Evolutionary conservation across 23 tunicate genomes (phyloP).

Genomic region (Phallusia fumigata): DNA sequence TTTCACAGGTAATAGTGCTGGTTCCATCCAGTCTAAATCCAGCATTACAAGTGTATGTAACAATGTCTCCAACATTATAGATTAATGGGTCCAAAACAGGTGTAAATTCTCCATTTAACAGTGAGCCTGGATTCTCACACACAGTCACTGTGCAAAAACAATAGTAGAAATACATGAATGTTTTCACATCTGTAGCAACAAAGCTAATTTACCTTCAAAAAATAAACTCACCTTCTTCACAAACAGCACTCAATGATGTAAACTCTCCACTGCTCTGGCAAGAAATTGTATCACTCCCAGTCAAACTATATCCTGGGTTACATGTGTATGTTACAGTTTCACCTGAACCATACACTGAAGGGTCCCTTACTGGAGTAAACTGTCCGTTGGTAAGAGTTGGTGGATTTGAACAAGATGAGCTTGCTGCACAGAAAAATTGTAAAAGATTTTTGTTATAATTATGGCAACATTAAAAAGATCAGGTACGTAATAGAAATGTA

Average conservation of each 20-base stretch:
- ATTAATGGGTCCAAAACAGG: background rate
- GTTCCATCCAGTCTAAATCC: background rate
- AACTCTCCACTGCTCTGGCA: constrained; percentile 15
- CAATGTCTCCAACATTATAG: constrained; percentile 4
- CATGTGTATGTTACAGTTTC: constrained; percentile 18
- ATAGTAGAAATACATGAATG: background rate
- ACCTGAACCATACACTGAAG: constrained; percentile 3
- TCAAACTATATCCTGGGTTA: constrained; percentile 11
- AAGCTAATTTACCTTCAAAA: background rate
- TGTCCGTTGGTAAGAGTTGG: constrained; percentile 8
- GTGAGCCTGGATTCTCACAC: background rate
- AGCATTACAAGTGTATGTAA: constrained; percentile 5
- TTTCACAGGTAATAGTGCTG: background rate
- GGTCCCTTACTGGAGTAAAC: constrained; percentile 4
- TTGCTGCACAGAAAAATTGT: background rate
- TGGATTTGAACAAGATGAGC: constrained; percentile 9
- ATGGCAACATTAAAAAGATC: too few species aligned
- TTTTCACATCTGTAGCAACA: too few species aligned
- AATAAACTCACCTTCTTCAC: background rate
- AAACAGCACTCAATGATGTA: background rate
- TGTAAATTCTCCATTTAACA: background rate
- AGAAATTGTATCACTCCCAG: constrained; percentile 2
- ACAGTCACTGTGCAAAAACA: constrained; percentile 2
- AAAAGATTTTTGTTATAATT: too few species aligned
- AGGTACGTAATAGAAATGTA: too few species aligned